Evolutionary conservation across 2,113 vertebrate species (phyloP), one percentile per base, ranked within the genome.

Genomic region (Thunnus thynnus): DNA sequence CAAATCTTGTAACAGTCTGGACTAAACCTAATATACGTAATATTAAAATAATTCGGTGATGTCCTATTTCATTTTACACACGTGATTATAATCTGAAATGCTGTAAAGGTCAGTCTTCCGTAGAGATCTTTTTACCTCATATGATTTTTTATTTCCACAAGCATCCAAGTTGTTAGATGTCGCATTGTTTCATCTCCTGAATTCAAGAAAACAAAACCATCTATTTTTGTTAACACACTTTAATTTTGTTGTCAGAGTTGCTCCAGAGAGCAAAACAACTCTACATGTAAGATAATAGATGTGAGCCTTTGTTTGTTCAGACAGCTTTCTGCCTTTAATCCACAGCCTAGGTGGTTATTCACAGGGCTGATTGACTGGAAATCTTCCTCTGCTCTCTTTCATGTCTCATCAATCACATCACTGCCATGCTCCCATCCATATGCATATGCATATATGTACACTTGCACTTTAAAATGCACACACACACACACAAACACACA

Each of bases 301-400:
- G 80, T 85, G 65, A 75, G 86, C 72, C 78, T 91, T 90, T 90
- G 84, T 91, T 89, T 83, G 84, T 85, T 75, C 76, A 84, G 84
- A 86, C 92, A 89, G 86, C 86, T 86, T 11, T 87, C 71, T 83
- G 75, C 76, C 90, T 94, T 91, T 93, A 92, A 93, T 94, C 91
- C 88, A 86, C 76, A 80, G 78, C 51, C 78, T 78, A 56, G 77
- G 70, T 90, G 84, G 58, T 88, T 89, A 88, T 92, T 89, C 86
- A 83, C 74, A 68, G 72, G 73, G 36, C 65, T 89, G 88, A 93
- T 84, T 93, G 89, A 94, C 92, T 92, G 78, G 84, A 91, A 84
- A 88, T 89, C 80, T 87, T 82, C 68, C 79, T 70, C 76, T 76
- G 65, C 77, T 74, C 65, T 83, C 86, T 89, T 92, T 92, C 76